Conservation (phyloP, 2,797 vertebrate genomes). For the Poliocrania exsul region DNA sequence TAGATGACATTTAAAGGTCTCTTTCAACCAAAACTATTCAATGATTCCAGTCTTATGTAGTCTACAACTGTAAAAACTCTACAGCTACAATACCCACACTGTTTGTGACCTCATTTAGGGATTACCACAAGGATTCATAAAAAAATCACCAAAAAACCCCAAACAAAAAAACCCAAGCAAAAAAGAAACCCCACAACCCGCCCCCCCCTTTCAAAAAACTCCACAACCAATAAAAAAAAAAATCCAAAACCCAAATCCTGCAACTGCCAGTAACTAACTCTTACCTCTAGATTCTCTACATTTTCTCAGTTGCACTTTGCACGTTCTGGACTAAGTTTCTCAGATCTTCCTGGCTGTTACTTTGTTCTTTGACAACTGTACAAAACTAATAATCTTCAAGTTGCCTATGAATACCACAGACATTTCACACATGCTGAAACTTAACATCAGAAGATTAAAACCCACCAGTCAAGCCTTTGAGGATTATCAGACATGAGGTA, state of each 20-base stretch:
- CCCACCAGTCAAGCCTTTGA: not conserved
- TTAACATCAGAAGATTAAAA: not conserved
- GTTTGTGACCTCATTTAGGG: not conserved
- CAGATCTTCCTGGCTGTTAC: not conserved
- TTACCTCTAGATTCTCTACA: not conserved
- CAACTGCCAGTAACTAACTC: not conserved
- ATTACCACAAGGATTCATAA: not conserved
- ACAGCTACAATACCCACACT: not conserved
- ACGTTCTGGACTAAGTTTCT: not conserved
- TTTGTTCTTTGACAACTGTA: not conserved
- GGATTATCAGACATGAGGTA: not conserved
- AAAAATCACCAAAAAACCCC: not conserved
- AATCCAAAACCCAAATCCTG: not conserved
- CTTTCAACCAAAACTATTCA: not conserved
- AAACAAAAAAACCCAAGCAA: not conserved
- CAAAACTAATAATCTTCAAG: not conserved
- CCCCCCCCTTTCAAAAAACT: not conserved
- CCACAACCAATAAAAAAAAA: not conserved
- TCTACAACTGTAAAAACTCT: not conserved
- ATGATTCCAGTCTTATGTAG: not conserved
- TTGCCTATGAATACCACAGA: not conserved
- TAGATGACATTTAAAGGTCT: not conserved
- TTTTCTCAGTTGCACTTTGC: not conserved
- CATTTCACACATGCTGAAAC: not conserved
- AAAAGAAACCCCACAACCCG: not conserved